Base-by-base conservation (phyloP, 2,113 vertebrate genomes). In the Anolis sagrei region DNA sequence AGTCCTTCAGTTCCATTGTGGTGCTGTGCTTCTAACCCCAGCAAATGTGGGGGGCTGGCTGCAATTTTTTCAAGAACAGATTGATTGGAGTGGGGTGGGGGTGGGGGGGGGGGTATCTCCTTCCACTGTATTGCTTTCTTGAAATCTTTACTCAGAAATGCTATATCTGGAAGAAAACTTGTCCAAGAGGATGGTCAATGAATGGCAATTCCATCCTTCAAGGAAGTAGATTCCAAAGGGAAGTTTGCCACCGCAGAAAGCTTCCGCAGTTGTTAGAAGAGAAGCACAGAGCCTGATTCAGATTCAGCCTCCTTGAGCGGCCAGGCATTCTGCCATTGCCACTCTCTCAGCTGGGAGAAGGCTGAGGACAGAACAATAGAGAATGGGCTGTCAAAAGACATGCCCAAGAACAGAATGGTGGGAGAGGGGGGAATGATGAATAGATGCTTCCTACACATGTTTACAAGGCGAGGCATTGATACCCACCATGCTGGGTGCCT, bases 391-490 rank as follows among this genome's bases (percentile, higher is more conserved):
- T 84, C 77, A 84, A 70, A 81, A 85, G 77, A 77, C 72, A 61
- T 34, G 51, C 78, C 79, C n/a, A 62, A 85, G 79, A 72, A 82
- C 64, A 85, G 74, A 76, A 84, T 79, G 77, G 84, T 74, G 54
- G 32, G 27, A 48, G 73, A 36, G 29, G 79, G 25, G 48, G 61
- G 73, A 81, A 76, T 85, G 83, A 72, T 72, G 70, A 81, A 72
- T 83, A 73, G 86, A 83, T 78, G 58, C 76, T 87, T 79, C 81
- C 86, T 87, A 83, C 81, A 79, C 76, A 83, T 87, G 86, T 87
- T 87, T 87, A 87, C 86, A 87, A 87, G 76, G 76, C 64, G 48
- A 66, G 44, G 76, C 81, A 87, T 83, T 83, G 86, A 79, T 83
- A 83, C 58, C 73, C 68, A 51, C 76, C 82, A 83, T 87, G 75